Percentiles rank a stretch among this genome's conserved stretches.
Conservation (phyloP, 2,888 invertebrate species). For the Brachyptera putata region DNA sequence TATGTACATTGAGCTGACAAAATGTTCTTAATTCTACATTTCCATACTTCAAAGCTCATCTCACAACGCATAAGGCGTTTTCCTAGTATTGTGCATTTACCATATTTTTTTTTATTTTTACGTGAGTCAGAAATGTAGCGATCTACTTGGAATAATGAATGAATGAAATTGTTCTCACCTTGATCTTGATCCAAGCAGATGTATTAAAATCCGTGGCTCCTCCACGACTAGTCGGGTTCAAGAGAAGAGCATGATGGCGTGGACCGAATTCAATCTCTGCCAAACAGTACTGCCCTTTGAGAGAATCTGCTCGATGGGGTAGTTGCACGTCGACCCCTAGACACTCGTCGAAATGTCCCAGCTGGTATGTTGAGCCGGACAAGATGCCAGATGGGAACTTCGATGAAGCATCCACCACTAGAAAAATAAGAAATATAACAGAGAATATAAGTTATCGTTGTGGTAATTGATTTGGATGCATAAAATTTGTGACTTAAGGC, state of each 20-base stretch:
- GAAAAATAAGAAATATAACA: not conserved
- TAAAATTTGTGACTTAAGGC: too few relatives aligned
- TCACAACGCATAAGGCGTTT: too few relatives aligned
- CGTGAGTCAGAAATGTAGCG: too few relatives aligned
- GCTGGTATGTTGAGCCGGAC: constrained; percentile 21
- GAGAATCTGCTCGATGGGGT: not conserved
- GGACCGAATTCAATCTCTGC: constrained; percentile 19
- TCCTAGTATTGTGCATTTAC: too few relatives aligned
- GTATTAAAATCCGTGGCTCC: constrained; percentile 6
- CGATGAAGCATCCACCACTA: constrained; percentile 29
- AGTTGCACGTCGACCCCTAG: constrained; percentile 16
- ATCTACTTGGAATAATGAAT: too few relatives aligned
- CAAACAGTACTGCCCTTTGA: constrained; percentile 24
- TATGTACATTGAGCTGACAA: too few relatives aligned
- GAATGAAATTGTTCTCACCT: not conserved
- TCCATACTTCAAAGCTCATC: too few relatives aligned
- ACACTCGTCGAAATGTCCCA: constrained; percentile 26
- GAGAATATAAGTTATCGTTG: not conserved
- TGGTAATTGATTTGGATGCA: too few relatives aligned
- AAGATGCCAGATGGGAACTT: constrained; percentile 21
- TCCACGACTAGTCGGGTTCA: not conserved
- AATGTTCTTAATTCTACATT: too few relatives aligned
- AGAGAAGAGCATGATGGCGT: not conserved
- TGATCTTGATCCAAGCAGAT: constrained; percentile 8
- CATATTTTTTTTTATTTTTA: too few relatives aligned